These are phyloP conservation scores for Lipophrys pholis DNA, from an alignment of 2,113 vertebrate genomes.

Conservation along the genomic window DNA sequence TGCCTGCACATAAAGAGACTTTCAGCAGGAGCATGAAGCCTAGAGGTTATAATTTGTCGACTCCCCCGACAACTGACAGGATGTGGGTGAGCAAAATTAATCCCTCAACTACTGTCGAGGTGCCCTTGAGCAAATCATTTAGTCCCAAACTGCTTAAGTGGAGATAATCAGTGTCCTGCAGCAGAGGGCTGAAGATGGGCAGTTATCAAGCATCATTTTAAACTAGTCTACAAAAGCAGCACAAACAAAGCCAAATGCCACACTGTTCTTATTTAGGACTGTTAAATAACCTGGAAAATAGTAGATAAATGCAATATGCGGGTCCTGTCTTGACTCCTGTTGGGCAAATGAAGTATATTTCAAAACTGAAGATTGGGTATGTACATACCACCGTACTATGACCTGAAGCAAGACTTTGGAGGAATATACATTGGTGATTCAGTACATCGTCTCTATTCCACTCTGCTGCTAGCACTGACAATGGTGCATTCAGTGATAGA, in stretches of 20 bases:
- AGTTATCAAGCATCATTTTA: background rate
- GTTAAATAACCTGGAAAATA: slow-evolving; percentile 1
- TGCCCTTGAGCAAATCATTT: slow-evolving; percentile 57
- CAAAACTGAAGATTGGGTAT: slow-evolving; percentile 14
- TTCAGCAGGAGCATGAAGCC: slow-evolving; percentile 22
- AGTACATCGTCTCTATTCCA: slow-evolving; percentile 9
- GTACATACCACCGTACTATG: slow-evolving; percentile 8
- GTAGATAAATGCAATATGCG: background rate
- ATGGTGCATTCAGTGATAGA: background rate
- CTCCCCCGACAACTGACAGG: slow-evolving; percentile 22
- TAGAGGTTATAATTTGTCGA: slow-evolving; percentile 41
- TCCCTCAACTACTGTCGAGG: slow-evolving; percentile 28
- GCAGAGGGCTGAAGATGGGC: slow-evolving; percentile 10
- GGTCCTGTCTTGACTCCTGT: background rate
- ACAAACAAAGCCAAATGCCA: no score
- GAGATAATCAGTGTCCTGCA: slow-evolving; percentile 42
- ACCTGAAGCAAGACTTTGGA: background rate
- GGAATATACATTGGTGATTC: background rate
- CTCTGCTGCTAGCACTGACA: slow-evolving; percentile 8
- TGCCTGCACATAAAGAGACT: background rate
- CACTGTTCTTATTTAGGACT: background rate
- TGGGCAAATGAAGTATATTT: slow-evolving; percentile 8
- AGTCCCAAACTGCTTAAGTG: slow-evolving; percentile 23
- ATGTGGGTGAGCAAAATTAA: slow-evolving; percentile 44
- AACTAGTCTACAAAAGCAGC: background rate